These are phyloP conservation scores for Antrozous pallidus DNA, from an alignment of 2,797 vertebrate genomes.

Conservation along the genomic window DNA sequence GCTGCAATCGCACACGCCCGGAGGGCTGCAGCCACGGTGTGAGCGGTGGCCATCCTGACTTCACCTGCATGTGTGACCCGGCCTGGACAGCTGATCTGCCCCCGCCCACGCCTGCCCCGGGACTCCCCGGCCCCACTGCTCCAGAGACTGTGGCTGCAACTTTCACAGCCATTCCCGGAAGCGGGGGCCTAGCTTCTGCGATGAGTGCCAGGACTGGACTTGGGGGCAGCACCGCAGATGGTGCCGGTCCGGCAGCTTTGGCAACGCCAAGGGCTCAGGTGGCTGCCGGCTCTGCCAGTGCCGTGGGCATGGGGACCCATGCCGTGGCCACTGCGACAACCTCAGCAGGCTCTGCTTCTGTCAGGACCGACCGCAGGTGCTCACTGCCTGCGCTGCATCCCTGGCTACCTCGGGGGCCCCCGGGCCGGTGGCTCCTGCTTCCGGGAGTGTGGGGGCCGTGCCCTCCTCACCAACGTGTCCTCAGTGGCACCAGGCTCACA, in stretches of 20 bases:
- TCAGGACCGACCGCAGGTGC: conserved; percentile 91
- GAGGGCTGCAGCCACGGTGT: conserved; percentile 93
- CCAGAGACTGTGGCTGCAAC: conserved; percentile 92
- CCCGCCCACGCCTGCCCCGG: conserved; percentile 85
- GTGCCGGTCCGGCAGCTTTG: conserved; percentile 92
- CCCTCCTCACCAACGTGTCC: conserved; percentile 86
- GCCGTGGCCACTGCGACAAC: conserved; percentile 90
- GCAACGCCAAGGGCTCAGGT: conserved; percentile 84
- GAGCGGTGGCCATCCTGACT: conserved; percentile 91
- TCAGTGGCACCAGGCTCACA: conserved; percentile 86
- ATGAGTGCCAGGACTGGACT: conserved; percentile 94
- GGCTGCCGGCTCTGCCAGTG: conserved; percentile 92
- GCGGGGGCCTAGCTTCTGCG: conserved; percentile 89
- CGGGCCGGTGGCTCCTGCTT: conserved; percentile 91
- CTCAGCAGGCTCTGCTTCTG: conserved; percentile 92
- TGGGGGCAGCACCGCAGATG: conserved; percentile 90
- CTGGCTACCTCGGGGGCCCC: conserved; percentile 92
- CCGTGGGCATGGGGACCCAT: conserved; percentile 90
- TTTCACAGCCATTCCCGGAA: conserved; percentile 91
- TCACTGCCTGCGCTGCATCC: conserved; percentile 91
- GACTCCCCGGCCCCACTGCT: conserved; percentile 87
- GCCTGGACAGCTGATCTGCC: conserved; percentile 92
- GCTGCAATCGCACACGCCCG: conserved; percentile 95
- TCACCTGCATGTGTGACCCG: conserved; percentile 91
- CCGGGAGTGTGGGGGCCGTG: conserved; percentile 92